These are phyloP conservation scores for Sinosuthora webbiana DNA, from an alignment of 2,113 vertebrate genomes.

Conservation along the genomic window DNA sequence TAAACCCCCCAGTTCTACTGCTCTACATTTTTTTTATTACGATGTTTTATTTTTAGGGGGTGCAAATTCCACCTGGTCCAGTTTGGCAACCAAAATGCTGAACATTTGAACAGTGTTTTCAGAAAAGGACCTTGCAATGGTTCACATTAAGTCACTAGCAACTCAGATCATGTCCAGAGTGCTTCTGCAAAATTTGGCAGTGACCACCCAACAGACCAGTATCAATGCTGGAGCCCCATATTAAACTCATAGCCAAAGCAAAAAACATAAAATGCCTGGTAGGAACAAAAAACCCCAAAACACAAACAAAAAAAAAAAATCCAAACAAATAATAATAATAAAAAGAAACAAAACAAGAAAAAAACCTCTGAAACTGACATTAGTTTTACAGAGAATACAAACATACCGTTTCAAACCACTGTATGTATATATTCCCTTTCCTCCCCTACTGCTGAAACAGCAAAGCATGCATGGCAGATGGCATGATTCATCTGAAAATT, in stretches of 20 bases:
- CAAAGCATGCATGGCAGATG: slow-evolving; percentile 48
- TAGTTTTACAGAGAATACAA: neutral
- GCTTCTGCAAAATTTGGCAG: neutral
- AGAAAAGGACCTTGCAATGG: neutral
- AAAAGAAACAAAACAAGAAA: neutral
- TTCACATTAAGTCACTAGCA: neutral
- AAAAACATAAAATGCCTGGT: neutral
- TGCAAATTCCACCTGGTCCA: neutral
- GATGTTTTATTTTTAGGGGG: neutral
- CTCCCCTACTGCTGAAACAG: slow-evolving; percentile 35
- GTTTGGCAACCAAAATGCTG: neutral
- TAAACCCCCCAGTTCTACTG: neutral
- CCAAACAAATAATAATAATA: neutral
- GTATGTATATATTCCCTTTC: neutral
- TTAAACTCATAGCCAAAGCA: neutral
- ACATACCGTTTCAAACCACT: neutral
- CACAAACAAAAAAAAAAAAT: neutral
- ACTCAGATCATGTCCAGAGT: neutral
- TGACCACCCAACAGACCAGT: neutral
- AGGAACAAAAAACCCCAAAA: neutral
- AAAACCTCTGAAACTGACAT: neutral
- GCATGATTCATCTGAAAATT: slow-evolving; percentile 64
- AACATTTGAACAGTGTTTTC: neutral
- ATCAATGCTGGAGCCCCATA: neutral
- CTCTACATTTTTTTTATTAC: neutral